Percentiles rank a stretch among this genome's conserved stretches.
Evolutionary conservation across 1,140 invertebrate genomes (phyloP).

Genomic region (Bilobella aurantiaca): DNA sequence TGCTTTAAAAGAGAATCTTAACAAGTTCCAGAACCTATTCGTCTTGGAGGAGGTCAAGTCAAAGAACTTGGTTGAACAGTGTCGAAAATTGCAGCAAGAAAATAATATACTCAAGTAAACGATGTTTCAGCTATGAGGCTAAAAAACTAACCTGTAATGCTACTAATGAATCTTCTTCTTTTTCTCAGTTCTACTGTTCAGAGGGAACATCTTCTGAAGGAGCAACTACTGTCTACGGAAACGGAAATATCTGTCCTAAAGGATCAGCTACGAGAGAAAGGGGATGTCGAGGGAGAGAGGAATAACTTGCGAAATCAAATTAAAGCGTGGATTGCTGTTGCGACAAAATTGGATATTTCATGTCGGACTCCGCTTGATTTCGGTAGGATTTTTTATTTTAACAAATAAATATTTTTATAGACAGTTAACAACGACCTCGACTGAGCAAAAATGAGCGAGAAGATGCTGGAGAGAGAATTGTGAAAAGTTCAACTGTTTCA

Average conservation of each 20-base stretch:
- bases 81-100: slow-evolving; percentile 20
- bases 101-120: slow-evolving; percentile 23
- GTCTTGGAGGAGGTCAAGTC: slow-evolving; percentile 22
- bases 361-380: slow-evolving; percentile 19
- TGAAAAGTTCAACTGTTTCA: slow-evolving; percentile 59
- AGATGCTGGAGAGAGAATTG: slow-evolving; percentile 68
- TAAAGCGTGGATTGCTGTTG: slow-evolving; percentile 19
- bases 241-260: slow-evolving; percentile 9
- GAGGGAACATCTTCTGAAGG: slow-evolving; percentile 27
- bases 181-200: slow-evolving; percentile 15
- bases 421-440: slow-evolving; percentile 76
- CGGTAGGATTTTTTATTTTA: too few relatives aligned
- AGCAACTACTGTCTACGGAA: slow-evolving; percentile 24
- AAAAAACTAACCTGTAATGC: background rate
- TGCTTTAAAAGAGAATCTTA: slow-evolving; percentile 18
- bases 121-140: background rate
- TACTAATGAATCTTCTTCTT: background rate
- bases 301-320: slow-evolving; percentile 18
- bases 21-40: slow-evolving; percentile 30
- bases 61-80: background rate
- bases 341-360: slow-evolving; percentile 17
- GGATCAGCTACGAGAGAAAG: slow-evolving; percentile 17
- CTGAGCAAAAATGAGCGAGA: slow-evolving; percentile 64
- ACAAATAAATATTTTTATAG: too few relatives aligned
- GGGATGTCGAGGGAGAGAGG: slow-evolving; percentile 15